Evolutionary conservation across 2,113 vertebrate genomes (phyloP).

Genomic region (Heptranchias perlo): DNA sequence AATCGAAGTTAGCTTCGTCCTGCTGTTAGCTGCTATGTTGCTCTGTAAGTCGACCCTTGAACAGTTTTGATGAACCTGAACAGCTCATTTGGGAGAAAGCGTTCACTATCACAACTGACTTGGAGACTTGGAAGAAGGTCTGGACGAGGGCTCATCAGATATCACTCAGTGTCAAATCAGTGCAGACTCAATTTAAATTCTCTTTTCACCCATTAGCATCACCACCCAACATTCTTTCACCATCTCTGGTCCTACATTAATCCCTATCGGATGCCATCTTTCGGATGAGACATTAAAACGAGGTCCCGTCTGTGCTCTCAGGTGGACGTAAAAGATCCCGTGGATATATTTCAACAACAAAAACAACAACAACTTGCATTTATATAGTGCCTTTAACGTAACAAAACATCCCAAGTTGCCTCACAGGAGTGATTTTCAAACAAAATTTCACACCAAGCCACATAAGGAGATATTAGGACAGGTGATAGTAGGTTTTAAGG

Average conservation of each 20-base stretch:
- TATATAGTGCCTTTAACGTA: too few species aligned
- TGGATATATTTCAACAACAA: too few species aligned
- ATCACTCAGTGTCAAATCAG: neutral
- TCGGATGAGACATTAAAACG: neutral
- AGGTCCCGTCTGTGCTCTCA: neutral
- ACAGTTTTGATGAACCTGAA: neutral
- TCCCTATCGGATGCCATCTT: neutral
- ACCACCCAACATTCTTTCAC: neutral
- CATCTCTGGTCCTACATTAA: neutral
- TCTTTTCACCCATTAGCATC: neutral
- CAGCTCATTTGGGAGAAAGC: neutral
- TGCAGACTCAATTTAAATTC: neutral
- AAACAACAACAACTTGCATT: too few species aligned
- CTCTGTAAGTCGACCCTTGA: neutral
- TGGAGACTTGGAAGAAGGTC: neutral
- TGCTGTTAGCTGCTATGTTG: neutral
- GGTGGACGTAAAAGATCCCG: neutral
- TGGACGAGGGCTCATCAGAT: neutral
- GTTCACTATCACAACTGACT: neutral
- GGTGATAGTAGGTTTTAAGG: too few species aligned
- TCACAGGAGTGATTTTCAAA: too few species aligned
- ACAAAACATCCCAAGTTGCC: too few species aligned
- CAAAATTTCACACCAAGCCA: too few species aligned
- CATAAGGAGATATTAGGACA: too few species aligned
- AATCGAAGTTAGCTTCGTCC: neutral